Conservation (phyloP, 2,888 invertebrate genomes). For the Xylocampa areola region DNA sequence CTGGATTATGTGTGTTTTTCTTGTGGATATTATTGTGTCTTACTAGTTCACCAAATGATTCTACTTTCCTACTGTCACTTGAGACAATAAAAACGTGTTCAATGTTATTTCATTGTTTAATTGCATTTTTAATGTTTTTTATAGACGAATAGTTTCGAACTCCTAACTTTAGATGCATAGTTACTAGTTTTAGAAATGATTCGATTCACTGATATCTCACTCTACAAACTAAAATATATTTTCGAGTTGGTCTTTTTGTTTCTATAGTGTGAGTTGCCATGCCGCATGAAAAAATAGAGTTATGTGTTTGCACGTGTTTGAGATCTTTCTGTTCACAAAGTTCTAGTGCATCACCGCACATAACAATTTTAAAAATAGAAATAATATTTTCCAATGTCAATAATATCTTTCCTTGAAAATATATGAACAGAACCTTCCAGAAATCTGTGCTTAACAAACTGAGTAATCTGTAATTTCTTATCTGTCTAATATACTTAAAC, state of each 20-base stretch:
- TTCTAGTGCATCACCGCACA: slow-evolving; percentile 65
- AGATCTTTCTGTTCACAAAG: slow-evolving; percentile 68
- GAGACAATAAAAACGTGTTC: slow-evolving; percentile 73
- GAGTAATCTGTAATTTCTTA: slow-evolving; percentile 53
- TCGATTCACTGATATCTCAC: slow-evolving; percentile 76
- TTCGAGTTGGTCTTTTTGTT: slow-evolving; percentile 69
- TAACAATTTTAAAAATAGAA: slow-evolving; percentile 51
- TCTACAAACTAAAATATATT: slow-evolving; percentile 77
- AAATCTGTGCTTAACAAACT: slow-evolving; percentile 52
- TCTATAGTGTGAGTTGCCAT: slow-evolving; percentile 80
- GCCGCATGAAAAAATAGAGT: slow-evolving; percentile 84
- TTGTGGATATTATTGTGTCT: slow-evolving; percentile 84
- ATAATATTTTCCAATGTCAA: slow-evolving; percentile 45
- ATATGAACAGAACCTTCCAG: slow-evolving; percentile 58
- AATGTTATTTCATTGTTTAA: slow-evolving; percentile 75
- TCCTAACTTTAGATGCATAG: slow-evolving; percentile 60
- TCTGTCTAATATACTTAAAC: slow-evolving; percentile 57
- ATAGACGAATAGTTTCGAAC: slow-evolving; percentile 71
- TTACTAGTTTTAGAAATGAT: slow-evolving; percentile 79
- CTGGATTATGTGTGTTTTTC: slow-evolving; percentile 86
- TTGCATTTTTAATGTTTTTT: slow-evolving; percentile 77
- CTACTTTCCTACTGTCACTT: slow-evolving; percentile 82
- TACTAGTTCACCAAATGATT: slow-evolving; percentile 79
- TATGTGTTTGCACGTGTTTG: slow-evolving; percentile 83
- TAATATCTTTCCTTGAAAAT: slow-evolving; percentile 43